Evolutionary conservation across 2,797 vertebrate genomes (phyloP).

Genomic region (Microchirus variegatus): DNA sequence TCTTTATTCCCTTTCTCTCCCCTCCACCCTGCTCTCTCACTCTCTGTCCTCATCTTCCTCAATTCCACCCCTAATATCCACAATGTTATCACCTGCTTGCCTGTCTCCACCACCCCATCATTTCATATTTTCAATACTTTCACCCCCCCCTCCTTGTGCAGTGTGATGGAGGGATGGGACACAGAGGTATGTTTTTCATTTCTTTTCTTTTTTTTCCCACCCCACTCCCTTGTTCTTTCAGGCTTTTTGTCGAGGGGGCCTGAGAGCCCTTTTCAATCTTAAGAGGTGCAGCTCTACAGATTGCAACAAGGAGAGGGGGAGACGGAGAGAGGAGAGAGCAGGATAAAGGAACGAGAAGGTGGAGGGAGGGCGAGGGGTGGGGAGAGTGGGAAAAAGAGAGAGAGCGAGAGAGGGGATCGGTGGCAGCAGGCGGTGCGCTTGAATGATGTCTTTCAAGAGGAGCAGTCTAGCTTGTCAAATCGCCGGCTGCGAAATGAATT

Average conservation of each 20-base stretch:
- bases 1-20: slow-evolving; percentile 64
- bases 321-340: slow-evolving; percentile 62
- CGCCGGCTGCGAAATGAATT: slow-evolving; percentile 93
- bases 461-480: slow-evolving; percentile 99
- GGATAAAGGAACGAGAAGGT: slow-evolving; percentile 61
- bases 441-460: slow-evolving; percentile 99
- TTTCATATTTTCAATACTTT: slow-evolving; percentile 85
- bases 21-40: slow-evolving; percentile 53
- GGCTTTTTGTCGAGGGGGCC: slow-evolving; percentile 80
- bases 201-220: slow-evolving; percentile 53
- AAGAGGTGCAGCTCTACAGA: slow-evolving; percentile 80
- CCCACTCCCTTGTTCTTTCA: slow-evolving; percentile 68
- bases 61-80: slow-evolving; percentile 88
- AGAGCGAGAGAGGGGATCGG: slow-evolving; percentile 72
- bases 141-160: slow-evolving; percentile 26
- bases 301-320: slow-evolving; percentile 77
- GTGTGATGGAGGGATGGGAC: slow-evolving; percentile 43
- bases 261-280: slow-evolving; percentile 87
- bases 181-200: slow-evolving; percentile 63
- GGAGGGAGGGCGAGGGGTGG: too few relatives aligned
- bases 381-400: slow-evolving; percentile 62
- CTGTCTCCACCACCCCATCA: slow-evolving; percentile 89
- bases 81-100: slow-evolving; percentile 93
- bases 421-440: slow-evolving; percentile 82
- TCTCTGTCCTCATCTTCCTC: slow-evolving; percentile 62